These are phyloP conservation scores for Eledona agricola DNA, from an alignment of 2,888 invertebrate genomes.

Conservation along the genomic window DNA sequence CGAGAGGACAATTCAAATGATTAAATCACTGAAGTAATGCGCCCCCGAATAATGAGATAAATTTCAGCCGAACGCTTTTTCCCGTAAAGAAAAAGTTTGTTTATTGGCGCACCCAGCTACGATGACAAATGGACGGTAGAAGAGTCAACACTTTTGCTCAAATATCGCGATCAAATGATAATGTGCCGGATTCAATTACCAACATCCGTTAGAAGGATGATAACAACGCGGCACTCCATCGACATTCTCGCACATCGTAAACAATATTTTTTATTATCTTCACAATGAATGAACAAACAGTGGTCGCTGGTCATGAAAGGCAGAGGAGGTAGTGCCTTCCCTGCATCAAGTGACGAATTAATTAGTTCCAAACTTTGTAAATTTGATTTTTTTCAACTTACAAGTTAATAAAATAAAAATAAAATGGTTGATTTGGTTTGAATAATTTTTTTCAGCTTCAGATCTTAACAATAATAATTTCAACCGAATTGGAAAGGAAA, in stretches of 20 bases:
- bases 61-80: slow-evolving; percentile 30
- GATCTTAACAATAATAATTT: too few species aligned
- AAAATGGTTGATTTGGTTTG: too few species aligned
- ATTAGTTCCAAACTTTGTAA: too few species aligned
- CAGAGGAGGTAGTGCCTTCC: too few species aligned
- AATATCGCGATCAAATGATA: not conserved
- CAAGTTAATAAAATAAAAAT: too few species aligned
- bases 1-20: slow-evolving; percentile 47
- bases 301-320: too few species aligned
- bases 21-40: slow-evolving; percentile 45
- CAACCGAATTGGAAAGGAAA: too few species aligned
- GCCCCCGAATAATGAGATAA: slow-evolving; percentile 42
- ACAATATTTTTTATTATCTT: slow-evolving; percentile 18
- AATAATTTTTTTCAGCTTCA: too few species aligned
- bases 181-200: not conserved
- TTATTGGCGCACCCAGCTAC: slow-evolving; percentile 9
- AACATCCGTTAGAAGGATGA: not conserved
- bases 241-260: slow-evolving; percentile 19
- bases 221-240: slow-evolving; percentile 4
- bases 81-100: slow-evolving; percentile 25
- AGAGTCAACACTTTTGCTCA: not conserved
- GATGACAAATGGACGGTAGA: slow-evolving; percentile 19
- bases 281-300: slow-evolving; percentile 16
- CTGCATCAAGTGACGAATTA: too few species aligned
- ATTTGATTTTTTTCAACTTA: too few species aligned